Evolutionary conservation across 2,113 vertebrate species (phyloP).

Genomic region (Cynoglossus semilaevis): DNA sequence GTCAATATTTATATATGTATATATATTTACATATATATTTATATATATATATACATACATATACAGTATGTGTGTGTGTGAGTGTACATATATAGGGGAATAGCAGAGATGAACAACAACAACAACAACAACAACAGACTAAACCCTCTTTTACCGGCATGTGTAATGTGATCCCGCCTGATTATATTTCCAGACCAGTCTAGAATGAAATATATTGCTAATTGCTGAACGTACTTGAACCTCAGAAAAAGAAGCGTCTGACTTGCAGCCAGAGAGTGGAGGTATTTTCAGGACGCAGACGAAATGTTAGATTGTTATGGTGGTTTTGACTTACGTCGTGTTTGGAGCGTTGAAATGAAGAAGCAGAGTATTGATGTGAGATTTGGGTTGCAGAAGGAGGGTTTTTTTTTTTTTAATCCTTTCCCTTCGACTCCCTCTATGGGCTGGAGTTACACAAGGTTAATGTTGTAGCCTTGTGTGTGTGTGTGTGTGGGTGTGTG

Average conservation of each 20-base stretch:
- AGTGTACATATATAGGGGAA: too few relatives aligned
- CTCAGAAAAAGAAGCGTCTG: not conserved
- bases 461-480: slow-evolving; percentile 58
- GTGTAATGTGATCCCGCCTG: slow-evolving; percentile 10
- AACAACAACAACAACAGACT: too few relatives aligned
- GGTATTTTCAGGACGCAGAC: slow-evolving; percentile 43
- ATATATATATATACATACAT: too few relatives aligned
- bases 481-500: slow-evolving; percentile 8
- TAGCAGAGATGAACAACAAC: too few relatives aligned
- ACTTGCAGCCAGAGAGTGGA: not conserved
- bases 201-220: not conserved
- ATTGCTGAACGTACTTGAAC: not conserved
- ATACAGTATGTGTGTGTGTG: too few relatives aligned
- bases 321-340: slow-evolving; percentile 43
- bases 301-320: slow-evolving; percentile 42
- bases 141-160: not conserved
- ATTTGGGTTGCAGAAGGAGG: slow-evolving; percentile 56
- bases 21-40: too few relatives aligned
- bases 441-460: slow-evolving; percentile 58
- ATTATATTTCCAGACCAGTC: slow-evolving; percentile 10
- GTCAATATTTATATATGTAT: too few relatives aligned
- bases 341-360: slow-evolving; percentile 60
- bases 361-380: slow-evolving; percentile 45
- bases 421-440: not conserved
- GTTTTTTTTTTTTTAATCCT: slow-evolving; percentile 20